Evolutionary conservation across 2,113 vertebrate genomes (phyloP), one percentile per base, ranked within the genome.

Genomic region (Gallinago jamesoni): DNA sequence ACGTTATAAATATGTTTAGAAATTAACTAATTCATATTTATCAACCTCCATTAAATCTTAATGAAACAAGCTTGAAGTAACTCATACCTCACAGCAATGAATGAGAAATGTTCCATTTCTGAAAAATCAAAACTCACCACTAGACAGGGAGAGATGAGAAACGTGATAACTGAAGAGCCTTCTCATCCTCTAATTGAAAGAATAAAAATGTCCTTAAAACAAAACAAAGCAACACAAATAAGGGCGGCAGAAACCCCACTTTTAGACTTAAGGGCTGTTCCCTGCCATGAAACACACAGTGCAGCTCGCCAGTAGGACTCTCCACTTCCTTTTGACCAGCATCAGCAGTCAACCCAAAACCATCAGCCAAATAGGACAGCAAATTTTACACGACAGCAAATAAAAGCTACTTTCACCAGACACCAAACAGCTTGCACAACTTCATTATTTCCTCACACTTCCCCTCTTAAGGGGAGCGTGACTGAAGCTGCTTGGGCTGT

Each of bases 371-470:
- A 80, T 7, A n/a, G n/a, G n/a, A n/a, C n/a, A n/a, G n/a, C n/a
- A n/a, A 12, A 11, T 7, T 24, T 3, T 57, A 52, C n/a, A 80
- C 68, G 52, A 85, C 14, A 83, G 55, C 25, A 78, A 59, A 84
- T 55, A 88, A 77, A 96, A 95, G 80, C 87, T 73, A 74, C 45
- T 96, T 96, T 84, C 95, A 88, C 89, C 68, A 92, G 87, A 96
- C 96, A 96, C 56, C 72, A 74, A 90, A 45, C 56, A 22, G 14
- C 72, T 96, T 52, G 93, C 53, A 37, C 75, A 31, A 63, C 74
- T 92, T 90, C 81, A 75, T 80, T 88, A 84, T 69, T 94, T 92
- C 88, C 79, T 72, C 64, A 66, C 25, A 39, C 12, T 12, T 27
- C 12, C 50, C 55, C 64, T 90, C 50, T 84, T 64, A 87, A 70